phyloP scores from a whole-genome alignment of 1,140 invertebrate species.

The Littorina saxatilis region DNA sequence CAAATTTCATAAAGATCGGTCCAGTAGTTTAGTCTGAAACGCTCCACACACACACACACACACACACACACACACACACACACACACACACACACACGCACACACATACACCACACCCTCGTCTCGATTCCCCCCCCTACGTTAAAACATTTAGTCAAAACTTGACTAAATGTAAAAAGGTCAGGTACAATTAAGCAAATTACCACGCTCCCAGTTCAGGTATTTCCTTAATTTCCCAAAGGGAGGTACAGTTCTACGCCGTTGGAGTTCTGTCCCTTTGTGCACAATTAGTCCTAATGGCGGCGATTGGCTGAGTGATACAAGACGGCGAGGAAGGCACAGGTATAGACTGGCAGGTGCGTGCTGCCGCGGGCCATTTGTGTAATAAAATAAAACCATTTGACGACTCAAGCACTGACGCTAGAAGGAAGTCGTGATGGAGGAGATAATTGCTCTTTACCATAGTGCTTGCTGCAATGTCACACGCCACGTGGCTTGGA shows the following conservation, averaged over 20 bases:
- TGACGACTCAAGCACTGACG: not conserved
- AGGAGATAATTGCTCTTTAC: no score
- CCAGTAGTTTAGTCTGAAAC: no score
- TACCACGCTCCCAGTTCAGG: not conserved
- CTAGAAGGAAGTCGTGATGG: not conserved
- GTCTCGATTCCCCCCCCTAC: no score
- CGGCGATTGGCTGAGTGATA: not conserved
- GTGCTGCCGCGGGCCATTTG: not conserved
- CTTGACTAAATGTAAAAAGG: not conserved
- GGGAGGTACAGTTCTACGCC: constrained; percentile 16
- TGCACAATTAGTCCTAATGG: constrained; percentile 10
- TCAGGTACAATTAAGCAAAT: constrained; percentile 17
- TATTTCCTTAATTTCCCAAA: constrained; percentile 32
- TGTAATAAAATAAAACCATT: no score
- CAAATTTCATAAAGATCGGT: no score
- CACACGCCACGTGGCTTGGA: no score
- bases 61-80: no score
- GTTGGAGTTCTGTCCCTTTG: constrained; percentile 8
- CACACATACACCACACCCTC: no score
- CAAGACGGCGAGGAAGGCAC: not conserved
- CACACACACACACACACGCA: not conserved
- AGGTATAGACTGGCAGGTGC: not conserved
- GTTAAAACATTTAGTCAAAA: no score
- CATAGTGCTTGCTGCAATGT: no score
- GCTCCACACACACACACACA: no score